Evolutionary conservation across 2,797 vertebrate genomes (phyloP).

Genomic region (Dallia pectoralis): DNA sequence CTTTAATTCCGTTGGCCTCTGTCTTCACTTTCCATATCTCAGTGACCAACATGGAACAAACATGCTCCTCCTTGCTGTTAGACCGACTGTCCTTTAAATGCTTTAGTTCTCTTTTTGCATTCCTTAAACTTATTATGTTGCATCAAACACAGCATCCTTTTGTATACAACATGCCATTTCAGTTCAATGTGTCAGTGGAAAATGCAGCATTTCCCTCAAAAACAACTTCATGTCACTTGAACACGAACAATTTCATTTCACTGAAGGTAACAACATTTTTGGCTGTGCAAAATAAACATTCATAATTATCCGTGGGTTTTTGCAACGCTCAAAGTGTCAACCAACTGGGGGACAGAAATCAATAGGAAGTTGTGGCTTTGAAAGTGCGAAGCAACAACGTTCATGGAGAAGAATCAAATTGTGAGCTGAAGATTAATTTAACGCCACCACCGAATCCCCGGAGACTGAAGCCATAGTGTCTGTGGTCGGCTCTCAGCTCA

Average conservation of each 20-base stretch:
- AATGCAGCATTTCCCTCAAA: background rate
- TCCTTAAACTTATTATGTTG: no score
- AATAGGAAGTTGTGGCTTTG: constrained; percentile 62
- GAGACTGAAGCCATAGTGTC: constrained; percentile 54
- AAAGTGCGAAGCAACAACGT: constrained; percentile 54
- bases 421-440: constrained; percentile 78
- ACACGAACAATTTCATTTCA: constrained; percentile 25
- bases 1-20: constrained; percentile 41
- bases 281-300: constrained; percentile 33
- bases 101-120: no score
- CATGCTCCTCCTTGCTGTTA: background rate
- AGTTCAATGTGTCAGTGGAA: background rate
- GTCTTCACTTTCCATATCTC: constrained; percentile 1
- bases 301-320: constrained; percentile 43
- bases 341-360: constrained; percentile 53
- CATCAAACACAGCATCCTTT: background rate
- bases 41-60: constrained; percentile 22
- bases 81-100: background rate
- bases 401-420: constrained; percentile 69
- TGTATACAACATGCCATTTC: background rate
- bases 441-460: constrained; percentile 76
- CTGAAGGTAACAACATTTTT: constrained; percentile 17
- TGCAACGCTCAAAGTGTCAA: constrained; percentile 52
- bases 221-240: background rate
- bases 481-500: constrained; percentile 69